These are phyloP conservation scores for Apocrypta bakeri DNA, from an alignment of 1,140 invertebrate species.

Conservation along the genomic window DNA sequence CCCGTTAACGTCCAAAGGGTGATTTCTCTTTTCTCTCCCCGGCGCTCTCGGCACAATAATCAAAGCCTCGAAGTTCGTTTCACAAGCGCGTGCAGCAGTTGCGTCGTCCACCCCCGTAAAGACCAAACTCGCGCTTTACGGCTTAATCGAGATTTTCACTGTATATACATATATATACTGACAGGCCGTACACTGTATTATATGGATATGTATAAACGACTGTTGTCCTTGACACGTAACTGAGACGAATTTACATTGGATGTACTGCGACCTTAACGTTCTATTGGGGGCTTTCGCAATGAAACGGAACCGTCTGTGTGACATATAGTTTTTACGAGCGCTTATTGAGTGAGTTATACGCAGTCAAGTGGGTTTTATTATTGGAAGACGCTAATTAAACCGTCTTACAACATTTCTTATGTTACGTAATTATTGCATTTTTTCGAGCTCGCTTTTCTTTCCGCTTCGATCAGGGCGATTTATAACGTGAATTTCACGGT, in stretches of 20 bases:
- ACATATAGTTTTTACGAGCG: background rate
- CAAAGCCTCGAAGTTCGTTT: constrained; percentile 31
- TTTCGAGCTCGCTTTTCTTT: no score
- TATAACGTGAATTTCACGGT: background rate
- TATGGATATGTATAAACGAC: no score
- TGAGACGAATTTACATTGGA: constrained; percentile 10
- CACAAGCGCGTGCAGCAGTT: constrained; percentile 1
- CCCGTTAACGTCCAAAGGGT: constrained; percentile 3
- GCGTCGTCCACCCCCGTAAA: background rate
- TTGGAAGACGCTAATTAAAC: background rate
- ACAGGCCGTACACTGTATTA: background rate
- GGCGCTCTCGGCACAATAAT: constrained; percentile 9
- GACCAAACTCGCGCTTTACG: background rate
- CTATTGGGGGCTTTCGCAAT: background rate
- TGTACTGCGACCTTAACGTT: constrained; percentile 5
- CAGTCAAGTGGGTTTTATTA: background rate
- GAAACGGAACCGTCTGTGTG: background rate
- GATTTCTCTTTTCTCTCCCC: constrained; percentile 21
- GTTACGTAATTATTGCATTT: no score
- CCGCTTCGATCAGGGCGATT: background rate
- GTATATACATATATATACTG: no score
- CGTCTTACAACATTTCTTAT: background rate
- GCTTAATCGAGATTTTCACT: constrained; percentile 22
- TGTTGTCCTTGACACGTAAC: constrained; percentile 5
- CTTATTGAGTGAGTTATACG: background rate